Conservation (phyloP, 2,888 invertebrate genomes). For the Ecdyonurus torrentis region DNA sequence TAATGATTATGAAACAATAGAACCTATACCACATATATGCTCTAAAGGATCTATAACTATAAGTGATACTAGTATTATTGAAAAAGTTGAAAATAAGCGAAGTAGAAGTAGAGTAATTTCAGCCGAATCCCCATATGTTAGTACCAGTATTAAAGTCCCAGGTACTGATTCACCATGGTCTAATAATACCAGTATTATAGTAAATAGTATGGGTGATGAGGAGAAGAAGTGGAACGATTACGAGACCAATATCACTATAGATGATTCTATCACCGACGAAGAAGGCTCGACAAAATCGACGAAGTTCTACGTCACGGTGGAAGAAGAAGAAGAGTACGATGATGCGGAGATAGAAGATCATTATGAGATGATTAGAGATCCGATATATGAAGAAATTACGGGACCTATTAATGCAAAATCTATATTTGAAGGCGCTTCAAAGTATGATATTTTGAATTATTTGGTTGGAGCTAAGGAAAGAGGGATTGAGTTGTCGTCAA, state of each 20-base stretch:
- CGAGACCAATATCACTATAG: background rate
- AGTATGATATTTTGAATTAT: conserved; percentile 78
- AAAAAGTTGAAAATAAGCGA: background rate
- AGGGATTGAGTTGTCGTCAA: conserved; percentile 50
- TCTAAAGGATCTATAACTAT: background rate
- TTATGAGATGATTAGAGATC: conserved; percentile 29
- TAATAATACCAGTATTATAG: background rate
- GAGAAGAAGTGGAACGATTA: background rate
- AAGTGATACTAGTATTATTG: background rate
- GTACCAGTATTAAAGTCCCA: background rate
- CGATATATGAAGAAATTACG: conserved; percentile 29
- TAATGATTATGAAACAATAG: background rate
- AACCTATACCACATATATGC: background rate
- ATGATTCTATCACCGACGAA: background rate
- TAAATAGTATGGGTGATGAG: background rate
- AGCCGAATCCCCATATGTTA: background rate
- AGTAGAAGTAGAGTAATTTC: background rate
- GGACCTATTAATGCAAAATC: conserved; percentile 17
- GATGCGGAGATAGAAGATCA: conserved; percentile 24
- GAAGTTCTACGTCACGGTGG: background rate
- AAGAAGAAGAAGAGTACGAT: conserved; percentile 22
- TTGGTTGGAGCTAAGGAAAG: conserved; percentile 72
- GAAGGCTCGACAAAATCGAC: background rate
- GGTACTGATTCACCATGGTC: background rate
- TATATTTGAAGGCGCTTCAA: conserved; percentile 60